These are phyloP conservation scores for Lagria hirta DNA, from an alignment of 2,888 invertebrate genomes.

Conservation along the genomic window DNA sequence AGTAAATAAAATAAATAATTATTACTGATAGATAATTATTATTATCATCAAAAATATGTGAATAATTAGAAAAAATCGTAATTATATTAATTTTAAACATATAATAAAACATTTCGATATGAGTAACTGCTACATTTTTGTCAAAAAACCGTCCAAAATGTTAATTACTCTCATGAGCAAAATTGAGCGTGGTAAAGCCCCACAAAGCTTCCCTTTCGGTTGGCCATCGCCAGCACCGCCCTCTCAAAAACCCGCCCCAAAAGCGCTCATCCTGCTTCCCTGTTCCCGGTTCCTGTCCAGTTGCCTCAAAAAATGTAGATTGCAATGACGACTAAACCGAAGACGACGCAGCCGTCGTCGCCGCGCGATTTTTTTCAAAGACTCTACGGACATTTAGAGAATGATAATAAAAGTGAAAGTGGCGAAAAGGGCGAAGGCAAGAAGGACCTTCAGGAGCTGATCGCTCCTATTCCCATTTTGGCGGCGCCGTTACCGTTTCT, in stretches of 20 bases:
- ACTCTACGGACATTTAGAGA: constrained; percentile 76
- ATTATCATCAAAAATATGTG: no score
- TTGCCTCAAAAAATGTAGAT: constrained; percentile 10
- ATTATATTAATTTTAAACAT: no score
- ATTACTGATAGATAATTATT: no score
- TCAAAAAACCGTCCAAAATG: no score
- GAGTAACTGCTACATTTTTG: no score
- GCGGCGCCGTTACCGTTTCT: constrained; percentile 49
- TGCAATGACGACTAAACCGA: constrained; percentile 34
- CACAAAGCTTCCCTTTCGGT: constrained; percentile 13
- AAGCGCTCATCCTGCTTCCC: constrained; percentile 13
- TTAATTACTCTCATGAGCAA: no score
- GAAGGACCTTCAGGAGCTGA: constrained; percentile 37
- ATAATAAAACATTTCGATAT: no score
- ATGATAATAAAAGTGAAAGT: constrained; percentile 23
- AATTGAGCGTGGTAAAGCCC: no score
- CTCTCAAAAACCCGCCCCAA: constrained; percentile 20
- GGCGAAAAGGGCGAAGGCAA: constrained; percentile 34
- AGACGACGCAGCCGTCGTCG: constrained; percentile 63
- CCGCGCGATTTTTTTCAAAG: constrained; percentile 80
- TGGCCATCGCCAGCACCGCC: constrained; percentile 20
- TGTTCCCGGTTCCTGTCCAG: constrained; percentile 1
- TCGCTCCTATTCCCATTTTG: constrained; percentile 49
- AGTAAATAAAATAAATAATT: no score
- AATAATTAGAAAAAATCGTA: no score